Evolutionary conservation across 1,140 invertebrate genomes (phyloP), one percentile per base, ranked within the genome.

Genomic region (Hydropsyche tenuis): DNA sequence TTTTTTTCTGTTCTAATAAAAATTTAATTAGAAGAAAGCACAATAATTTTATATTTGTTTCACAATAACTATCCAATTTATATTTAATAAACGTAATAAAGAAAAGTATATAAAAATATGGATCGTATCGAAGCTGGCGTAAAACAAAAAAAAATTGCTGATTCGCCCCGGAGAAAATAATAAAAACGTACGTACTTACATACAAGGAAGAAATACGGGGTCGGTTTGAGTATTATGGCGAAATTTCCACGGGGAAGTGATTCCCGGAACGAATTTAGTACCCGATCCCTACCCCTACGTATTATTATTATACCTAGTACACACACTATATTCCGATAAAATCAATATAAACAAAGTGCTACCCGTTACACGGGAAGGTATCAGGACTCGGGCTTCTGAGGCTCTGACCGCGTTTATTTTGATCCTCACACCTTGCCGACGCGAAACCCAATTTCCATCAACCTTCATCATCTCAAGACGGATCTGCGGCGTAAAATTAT

Each of bases 391-490:
- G 22, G 23, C 18, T 23, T 60, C 22, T 60, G 18, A n/a, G 56
- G 56, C 12, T 48, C 12, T 48, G 45, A 16, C 45, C 22, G 23
- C 56, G 56, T 60, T 60, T 60, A 27, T 60, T 25, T 25, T 25
- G 5, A 12, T 22, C 56, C 56, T 27, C 56, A 60, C 23, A 60
- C 56, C 56, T 27, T 25, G 23, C 12, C n/a, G n/a, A 22, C 56
- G n/a, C n/a, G n/a, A 14, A 25, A 60, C 56, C 56, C 56, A 60
- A 60, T 60, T 60, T 60, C 56, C 56, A 60, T 60, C 56, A 60
- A 60, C 56, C 56, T 60, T 60, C 56, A 60, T 60, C 56, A 60
- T 60, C 56, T 60, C 56, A 60, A 60, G 56, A 60, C 56, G 56
- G 56, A 60, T 60, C 56, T 60, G 56, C 20, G 63, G 63, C n/a